A percentile compares a stretch with the other conserved stretches of the same genome.
Evolutionary conservation across 1,140 invertebrate genomes (phyloP).

Genomic region (Plectrocnemia conspersa): DNA sequence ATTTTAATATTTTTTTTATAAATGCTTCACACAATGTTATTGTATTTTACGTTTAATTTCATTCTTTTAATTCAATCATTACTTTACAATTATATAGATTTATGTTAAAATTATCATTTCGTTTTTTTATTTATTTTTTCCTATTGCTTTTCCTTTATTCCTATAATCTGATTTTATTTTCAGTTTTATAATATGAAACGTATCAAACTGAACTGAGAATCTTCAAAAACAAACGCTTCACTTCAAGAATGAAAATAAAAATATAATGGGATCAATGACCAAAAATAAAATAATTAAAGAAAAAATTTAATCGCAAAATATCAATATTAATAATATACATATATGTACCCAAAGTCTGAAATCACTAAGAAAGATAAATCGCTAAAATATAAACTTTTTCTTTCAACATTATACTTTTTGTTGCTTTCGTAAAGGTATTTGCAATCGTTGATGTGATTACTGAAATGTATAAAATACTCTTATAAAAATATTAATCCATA

Average conservation of each 20-base stretch:
- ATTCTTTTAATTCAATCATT: constrained; percentile 10
- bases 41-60: neutral
- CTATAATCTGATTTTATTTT: neutral
- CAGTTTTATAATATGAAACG: neutral
- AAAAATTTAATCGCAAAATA: neutral
- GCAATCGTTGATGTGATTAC: neutral
- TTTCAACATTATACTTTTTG: neutral
- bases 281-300: neutral
- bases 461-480: constrained; percentile 6
- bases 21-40: constrained; percentile 1
- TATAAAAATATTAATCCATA: constrained; percentile 12
- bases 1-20: too few species aligned
- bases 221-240: neutral
- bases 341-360: neutral
- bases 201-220: neutral
- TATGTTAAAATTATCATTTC: neutral
- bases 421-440: neutral
- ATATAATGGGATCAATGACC: neutral
- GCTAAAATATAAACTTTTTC: neutral
- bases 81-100: constrained; percentile 13
- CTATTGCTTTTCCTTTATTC: neutral
- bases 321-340: neutral
- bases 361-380: neutral
- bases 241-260: neutral
- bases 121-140: constrained; percentile 9